Evolutionary conservation across 2,113 vertebrate genomes (phyloP).

Genomic region (Rhabdornis inornatus): DNA sequence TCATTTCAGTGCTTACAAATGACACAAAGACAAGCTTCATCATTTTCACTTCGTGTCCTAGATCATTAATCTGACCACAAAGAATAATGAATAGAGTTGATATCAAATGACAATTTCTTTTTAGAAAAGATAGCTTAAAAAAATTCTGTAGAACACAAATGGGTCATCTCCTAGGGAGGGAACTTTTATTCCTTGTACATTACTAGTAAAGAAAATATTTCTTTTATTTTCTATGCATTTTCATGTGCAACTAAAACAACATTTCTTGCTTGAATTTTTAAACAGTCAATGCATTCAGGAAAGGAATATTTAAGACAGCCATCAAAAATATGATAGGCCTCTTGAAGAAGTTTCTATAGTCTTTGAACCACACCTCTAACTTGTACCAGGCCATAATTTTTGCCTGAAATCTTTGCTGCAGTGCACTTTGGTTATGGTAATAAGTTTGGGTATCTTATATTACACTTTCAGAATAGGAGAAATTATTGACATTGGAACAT

Average conservation of each 20-base stretch:
- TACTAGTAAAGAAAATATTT: background rate
- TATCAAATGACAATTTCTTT: background rate
- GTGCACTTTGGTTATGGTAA: slow-evolving; percentile 6
- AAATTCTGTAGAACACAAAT: background rate
- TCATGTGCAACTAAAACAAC: background rate
- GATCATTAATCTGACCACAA: background rate
- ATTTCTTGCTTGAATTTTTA: background rate
- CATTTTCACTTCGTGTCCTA: background rate
- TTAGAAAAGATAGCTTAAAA: background rate
- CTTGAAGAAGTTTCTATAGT: background rate
- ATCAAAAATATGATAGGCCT: background rate
- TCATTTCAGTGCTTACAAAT: background rate
- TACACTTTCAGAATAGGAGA: slow-evolving; percentile 3
- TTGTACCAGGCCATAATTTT: background rate
- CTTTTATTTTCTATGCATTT: background rate
- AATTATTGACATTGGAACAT: background rate
- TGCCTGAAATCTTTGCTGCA: slow-evolving; percentile 24
- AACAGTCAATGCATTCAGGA: background rate
- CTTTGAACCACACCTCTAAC: background rate
- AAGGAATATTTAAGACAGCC: background rate
- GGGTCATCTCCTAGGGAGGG: background rate
- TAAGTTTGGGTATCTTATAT: slow-evolving; percentile 26
- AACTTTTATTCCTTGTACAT: background rate
- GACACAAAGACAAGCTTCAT: background rate
- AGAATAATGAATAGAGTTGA: background rate